phyloP scores from a whole-genome alignment of 2,888 invertebrate genomes.

The Beris morrisii region DNA sequence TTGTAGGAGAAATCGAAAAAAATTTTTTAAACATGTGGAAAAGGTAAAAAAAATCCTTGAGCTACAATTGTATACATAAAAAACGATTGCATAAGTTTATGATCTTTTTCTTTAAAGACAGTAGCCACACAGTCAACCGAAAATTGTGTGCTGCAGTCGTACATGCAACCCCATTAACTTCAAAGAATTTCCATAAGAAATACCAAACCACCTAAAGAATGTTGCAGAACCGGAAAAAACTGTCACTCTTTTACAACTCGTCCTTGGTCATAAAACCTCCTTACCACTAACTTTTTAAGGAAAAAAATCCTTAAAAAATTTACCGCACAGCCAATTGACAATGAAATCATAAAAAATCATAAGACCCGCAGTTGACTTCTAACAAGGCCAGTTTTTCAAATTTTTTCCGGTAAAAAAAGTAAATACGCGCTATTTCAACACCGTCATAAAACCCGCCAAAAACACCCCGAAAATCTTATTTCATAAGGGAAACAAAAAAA shows the following conservation, averaged over 20 bases:
- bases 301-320: constrained; percentile 13
- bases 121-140: no score
- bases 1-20: no score
- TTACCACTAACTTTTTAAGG: constrained; percentile 2
- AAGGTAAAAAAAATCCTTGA: no score
- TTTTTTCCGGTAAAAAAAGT: constrained; percentile 14
- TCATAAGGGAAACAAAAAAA: background rate
- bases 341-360: constrained; percentile 17
- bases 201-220: constrained; percentile 13
- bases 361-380: constrained; percentile 21
- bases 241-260: constrained; percentile 12
- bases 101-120: no score
- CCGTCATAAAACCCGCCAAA: constrained; percentile 25
- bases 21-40: no score
- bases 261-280: constrained; percentile 4
- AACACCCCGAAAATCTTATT: constrained; percentile 4
- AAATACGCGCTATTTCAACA: constrained; percentile 9
- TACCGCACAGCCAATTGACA: background rate
- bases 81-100: no score
- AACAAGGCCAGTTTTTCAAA: constrained; percentile 8
- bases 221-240: constrained; percentile 8
- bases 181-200: constrained; percentile 8
- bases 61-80: no score
- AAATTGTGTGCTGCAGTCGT: no score
- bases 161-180: constrained; percentile 12